Base-by-base conservation (phyloP, 2,113 vertebrate genomes). In the Grus americana region DNA sequence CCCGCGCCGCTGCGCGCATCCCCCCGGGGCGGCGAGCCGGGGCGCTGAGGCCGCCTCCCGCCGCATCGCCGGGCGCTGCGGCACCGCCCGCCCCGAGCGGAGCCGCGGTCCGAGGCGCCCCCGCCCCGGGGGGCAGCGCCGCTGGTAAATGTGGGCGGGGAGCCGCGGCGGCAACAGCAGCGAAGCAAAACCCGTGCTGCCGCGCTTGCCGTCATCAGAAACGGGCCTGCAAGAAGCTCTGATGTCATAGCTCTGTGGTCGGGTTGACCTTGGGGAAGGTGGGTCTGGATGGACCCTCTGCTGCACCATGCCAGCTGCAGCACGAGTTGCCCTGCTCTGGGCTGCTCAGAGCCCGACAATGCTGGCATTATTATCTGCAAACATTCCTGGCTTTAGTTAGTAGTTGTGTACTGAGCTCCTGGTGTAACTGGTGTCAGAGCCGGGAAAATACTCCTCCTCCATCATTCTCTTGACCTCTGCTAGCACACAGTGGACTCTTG, bases 261-360 rank as follows among this genome's bases (percentile, higher is more conserved):
- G 65, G 32, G 61, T 8, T 95, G 93, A 97, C 93, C 94, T 91
- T 95, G 93, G 70, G 59, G 47, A 84, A 71, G 44, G 65, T 59
- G 88, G 72, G 42, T 86, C 58, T 32, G 70, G 18, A 24, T 5
- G 47, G 68, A 52, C 52, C 30, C 67, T 2, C 27, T 8, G 5
- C 68, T 54, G 72, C 50, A 20, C 34, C 29, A 0, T 30, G 54
- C 12, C 68, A 12, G 47, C 72, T n/a, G 61, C 36, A 29, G 57
- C 30, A 8, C 29, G 6, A 1, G 12, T 32, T 19, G 18, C 17
- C 10, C 26, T 40, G 22, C 36, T 29, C 29, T 6, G 29, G 32
- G 52, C 46, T 38, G 79, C 68, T 55, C 47, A 11, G 42, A 32
- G 59, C 44, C 20, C 15, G 8, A 12, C 50, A 23, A 0, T 14